These are phyloP conservation scores for Aleiodes sp. DNA, from an alignment of 1,140 invertebrate genomes.

Conservation along the genomic window DNA sequence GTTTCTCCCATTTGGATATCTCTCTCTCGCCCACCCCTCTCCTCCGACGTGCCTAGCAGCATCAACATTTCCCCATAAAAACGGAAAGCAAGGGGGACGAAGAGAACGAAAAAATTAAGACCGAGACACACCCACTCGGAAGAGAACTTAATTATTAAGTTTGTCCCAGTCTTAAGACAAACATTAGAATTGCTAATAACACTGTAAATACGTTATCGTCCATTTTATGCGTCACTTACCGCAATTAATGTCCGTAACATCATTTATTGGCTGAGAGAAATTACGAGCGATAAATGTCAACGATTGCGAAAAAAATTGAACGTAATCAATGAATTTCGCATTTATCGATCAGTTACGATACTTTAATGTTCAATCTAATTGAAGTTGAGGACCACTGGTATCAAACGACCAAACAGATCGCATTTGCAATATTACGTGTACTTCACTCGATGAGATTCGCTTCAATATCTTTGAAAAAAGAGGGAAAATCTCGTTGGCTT, in stretches of 20 bases:
- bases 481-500: background rate
- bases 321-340: too few species aligned
- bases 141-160: background rate
- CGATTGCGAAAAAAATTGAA: too few species aligned
- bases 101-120: background rate
- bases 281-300: too few species aligned
- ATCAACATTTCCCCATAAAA: background rate
- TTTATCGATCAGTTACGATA: too few species aligned
- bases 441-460: background rate
- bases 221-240: background rate
- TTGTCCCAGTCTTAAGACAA: background rate
- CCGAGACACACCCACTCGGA: background rate
- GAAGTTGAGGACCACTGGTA: too few species aligned
- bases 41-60: constrained; percentile 1
- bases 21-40: constrained; percentile 17
- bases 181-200: constrained; percentile 7
- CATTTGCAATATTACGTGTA: background rate
- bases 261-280: too few species aligned
- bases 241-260: background rate
- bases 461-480: background rate
- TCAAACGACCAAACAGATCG: constrained; percentile 13
- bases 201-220: background rate
- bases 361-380: too few species aligned
- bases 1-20: constrained; percentile 28
- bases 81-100: background rate